Conservation (phyloP, 2,113 vertebrate genomes). For the Lonchura striata region DNA sequence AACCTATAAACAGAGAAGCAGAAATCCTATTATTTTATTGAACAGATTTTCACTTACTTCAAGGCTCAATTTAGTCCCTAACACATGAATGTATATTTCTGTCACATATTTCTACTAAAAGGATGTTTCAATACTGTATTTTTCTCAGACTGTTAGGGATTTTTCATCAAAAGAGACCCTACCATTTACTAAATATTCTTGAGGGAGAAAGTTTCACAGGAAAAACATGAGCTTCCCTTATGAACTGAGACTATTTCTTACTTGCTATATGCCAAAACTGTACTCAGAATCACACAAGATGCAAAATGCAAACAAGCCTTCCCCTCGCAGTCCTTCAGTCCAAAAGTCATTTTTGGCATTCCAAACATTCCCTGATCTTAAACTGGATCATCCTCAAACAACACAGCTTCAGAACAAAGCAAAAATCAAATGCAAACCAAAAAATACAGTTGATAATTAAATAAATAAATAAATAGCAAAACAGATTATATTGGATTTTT, state of each 20-base stretch:
- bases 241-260: not conserved
- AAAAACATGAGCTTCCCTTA: not conserved
- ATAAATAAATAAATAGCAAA: not conserved
- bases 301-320: not conserved
- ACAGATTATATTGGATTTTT: not conserved
- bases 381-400: not conserved
- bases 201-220: not conserved
- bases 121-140: not conserved
- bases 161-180: slow-evolving; percentile 1
- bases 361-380: not conserved
- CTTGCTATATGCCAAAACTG: not conserved
- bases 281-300: not conserved
- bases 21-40: not conserved
- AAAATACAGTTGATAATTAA: not conserved
- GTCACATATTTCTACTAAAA: not conserved
- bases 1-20: not conserved
- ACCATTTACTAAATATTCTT: slow-evolving; percentile 9
- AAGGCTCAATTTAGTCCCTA: not conserved
- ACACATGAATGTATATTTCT: not conserved
- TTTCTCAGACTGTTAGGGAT: not conserved
- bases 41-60: not conserved
- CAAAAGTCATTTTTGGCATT: not conserved
- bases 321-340: not conserved
- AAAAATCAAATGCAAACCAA: slow-evolving; percentile 25
- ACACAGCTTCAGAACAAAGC: slow-evolving; percentile 32